Evolutionary conservation across 2,113 vertebrate genomes (phyloP).

Genomic region (Malurus elegans): DNA sequence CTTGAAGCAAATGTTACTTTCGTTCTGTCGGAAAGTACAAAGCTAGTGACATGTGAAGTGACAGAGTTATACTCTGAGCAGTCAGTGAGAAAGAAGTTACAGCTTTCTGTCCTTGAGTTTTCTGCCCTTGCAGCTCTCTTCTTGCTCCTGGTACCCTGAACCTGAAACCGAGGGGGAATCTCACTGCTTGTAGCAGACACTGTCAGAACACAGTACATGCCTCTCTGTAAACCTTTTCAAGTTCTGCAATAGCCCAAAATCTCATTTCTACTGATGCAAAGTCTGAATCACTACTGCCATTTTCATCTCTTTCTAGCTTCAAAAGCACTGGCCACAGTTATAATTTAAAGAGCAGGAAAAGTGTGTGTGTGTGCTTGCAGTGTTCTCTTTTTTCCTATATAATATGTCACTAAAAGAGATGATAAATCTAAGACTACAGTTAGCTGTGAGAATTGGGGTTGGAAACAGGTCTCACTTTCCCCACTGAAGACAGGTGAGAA

Average conservation of each 20-base stretch:
- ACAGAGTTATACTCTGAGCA: not conserved
- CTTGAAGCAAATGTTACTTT: not conserved
- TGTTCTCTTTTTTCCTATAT: not conserved
- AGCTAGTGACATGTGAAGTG: not conserved
- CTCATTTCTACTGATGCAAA: not conserved
- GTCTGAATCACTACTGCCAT: not conserved
- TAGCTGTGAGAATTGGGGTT: not conserved
- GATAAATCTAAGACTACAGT: not conserved
- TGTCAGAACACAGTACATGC: not conserved
- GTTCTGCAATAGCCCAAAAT: not conserved
- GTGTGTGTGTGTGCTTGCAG: accelerated
- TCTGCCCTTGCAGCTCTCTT: not conserved
- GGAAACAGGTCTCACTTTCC: not conserved
- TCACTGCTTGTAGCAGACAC: not conserved
- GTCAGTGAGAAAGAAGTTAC: not conserved
- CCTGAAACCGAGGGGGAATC: not conserved
- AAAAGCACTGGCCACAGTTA: not conserved
- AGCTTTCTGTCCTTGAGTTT: not conserved
- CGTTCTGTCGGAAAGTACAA: not conserved
- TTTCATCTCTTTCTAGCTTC: not conserved
- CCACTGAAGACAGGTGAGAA: not conserved
- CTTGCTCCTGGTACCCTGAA: not conserved
- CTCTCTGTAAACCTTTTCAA: not conserved
- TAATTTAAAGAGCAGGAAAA: not conserved
- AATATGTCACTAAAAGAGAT: not conserved